phyloP scores from a whole-genome alignment of 2,888 invertebrate species.

The Scaptomyza reducta region DNA sequence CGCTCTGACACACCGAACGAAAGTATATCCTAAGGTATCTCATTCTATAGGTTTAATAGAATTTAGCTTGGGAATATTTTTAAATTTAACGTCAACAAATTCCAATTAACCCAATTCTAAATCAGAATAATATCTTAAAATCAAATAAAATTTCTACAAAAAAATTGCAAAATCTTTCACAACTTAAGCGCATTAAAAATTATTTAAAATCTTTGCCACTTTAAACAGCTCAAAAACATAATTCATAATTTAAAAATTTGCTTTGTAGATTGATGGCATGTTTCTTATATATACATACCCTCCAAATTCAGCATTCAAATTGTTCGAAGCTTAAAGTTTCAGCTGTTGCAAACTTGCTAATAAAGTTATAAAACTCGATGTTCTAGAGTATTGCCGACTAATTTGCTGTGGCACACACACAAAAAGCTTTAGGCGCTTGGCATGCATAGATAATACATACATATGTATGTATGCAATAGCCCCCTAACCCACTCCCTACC shows the following conservation, averaged over 20 bases:
- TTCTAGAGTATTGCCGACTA: constrained; percentile 53
- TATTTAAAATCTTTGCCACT: not conserved
- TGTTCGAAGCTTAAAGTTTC: not conserved
- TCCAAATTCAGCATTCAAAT: not conserved
- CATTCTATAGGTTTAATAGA: too few relatives aligned
- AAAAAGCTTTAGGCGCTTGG: constrained; percentile 62
- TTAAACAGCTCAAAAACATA: not conserved
- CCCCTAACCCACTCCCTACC: not conserved
- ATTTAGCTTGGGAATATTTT: too few relatives aligned
- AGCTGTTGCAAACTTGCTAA: constrained; percentile 1
- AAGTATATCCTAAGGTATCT: constrained; percentile 23
- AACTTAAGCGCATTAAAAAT: not conserved
- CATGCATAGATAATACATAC: constrained; percentile 55
- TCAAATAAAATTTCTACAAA: not conserved
- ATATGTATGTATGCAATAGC: constrained; percentile 19
- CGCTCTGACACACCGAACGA: constrained; percentile 20
- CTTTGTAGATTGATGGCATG: not conserved
- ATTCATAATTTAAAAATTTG: not conserved
- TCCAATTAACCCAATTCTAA: too few relatives aligned
- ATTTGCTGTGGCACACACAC: constrained; percentile 57
- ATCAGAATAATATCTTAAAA: too few relatives aligned
- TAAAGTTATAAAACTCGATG: constrained; percentile 14
- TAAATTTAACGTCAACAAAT: too few relatives aligned
- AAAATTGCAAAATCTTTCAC: not conserved
- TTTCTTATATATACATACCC: not conserved